These are phyloP conservation scores for Sinohyriopsis cumingii DNA, from an alignment of 2,888 invertebrate species.

Conservation along the genomic window DNA sequence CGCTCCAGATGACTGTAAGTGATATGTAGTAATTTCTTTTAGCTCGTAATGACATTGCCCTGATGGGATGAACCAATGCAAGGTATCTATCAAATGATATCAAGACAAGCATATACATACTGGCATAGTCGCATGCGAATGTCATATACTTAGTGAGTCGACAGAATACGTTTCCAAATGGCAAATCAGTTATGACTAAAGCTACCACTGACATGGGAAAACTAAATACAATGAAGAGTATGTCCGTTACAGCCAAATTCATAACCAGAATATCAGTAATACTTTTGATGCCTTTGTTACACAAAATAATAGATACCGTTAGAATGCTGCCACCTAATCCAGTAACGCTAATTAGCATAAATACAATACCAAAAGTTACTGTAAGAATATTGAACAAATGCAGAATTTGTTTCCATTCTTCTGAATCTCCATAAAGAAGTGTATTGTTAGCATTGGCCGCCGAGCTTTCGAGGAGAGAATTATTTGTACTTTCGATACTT, in stretches of 20 bases:
- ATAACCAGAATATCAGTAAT: slow-evolving; percentile 91
- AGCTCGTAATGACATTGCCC: slow-evolving; percentile 86
- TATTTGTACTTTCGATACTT: too few relatives aligned
- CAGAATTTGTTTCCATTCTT: too few relatives aligned
- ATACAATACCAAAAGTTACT: slow-evolving; percentile 76
- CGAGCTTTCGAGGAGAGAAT: too few relatives aligned
- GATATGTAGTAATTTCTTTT: slow-evolving; percentile 85
- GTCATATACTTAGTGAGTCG: slow-evolving; percentile 90
- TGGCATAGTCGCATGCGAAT: slow-evolving; percentile 90
- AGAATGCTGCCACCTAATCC: slow-evolving; percentile 88
- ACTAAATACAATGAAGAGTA: slow-evolving; percentile 90
- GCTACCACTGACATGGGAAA: slow-evolving; percentile 92
- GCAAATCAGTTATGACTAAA: slow-evolving; percentile 81
- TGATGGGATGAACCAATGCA: slow-evolving; percentile 90
- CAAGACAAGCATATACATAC: slow-evolving; percentile 89
- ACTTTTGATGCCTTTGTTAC: slow-evolving; percentile 86
- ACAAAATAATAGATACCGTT: slow-evolving; percentile 88
- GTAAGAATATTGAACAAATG: too few relatives aligned
- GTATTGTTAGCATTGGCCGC: too few relatives aligned
- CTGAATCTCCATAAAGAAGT: too few relatives aligned
- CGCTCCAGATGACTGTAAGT: slow-evolving; percentile 84
- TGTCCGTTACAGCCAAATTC: slow-evolving; percentile 87
- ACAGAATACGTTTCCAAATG: slow-evolving; percentile 90
- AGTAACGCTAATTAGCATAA: slow-evolving; percentile 86
- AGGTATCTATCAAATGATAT: slow-evolving; percentile 90